Evolutionary conservation across 2,113 vertebrate genomes (phyloP).

Genomic region (Urocynchramus pylzowi): DNA sequence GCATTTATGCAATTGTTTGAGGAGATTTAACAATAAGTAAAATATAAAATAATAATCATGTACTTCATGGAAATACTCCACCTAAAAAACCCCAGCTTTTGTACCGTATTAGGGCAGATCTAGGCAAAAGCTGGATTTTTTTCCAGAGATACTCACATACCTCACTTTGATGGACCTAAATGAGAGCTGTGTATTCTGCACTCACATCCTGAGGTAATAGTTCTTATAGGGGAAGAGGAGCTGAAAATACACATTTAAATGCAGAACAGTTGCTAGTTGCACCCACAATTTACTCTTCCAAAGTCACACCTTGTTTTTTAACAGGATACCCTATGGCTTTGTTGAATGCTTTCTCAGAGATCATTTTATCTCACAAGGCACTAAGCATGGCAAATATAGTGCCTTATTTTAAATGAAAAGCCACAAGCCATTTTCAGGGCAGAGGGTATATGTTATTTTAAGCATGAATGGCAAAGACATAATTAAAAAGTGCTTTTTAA

Average conservation of each 20-base stretch:
- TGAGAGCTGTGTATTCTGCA: neutral
- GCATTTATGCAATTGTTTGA: neutral
- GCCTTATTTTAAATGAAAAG: neutral
- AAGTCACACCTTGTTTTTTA: neutral
- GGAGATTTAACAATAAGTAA: neutral
- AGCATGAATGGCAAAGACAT: neutral
- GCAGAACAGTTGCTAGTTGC: neutral
- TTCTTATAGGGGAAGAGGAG: neutral
- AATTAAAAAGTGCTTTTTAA: neutral
- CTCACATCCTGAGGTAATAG: neutral
- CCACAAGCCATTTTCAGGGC: neutral
- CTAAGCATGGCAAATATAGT: neutral
- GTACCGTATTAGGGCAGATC: neutral
- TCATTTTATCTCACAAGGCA: neutral
- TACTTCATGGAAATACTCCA: neutral
- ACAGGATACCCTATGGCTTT: neutral
- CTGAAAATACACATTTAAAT: neutral
- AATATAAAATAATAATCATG: neutral
- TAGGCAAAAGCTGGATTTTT: neutral
- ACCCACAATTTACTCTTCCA: neutral
- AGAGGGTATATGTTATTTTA: neutral
- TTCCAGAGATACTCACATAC: accelerated
- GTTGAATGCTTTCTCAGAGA: neutral
- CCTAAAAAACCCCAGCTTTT: neutral
- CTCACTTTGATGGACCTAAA: neutral